phyloP scores from a whole-genome alignment of 1,140 invertebrate species.

The Goniozus legneri region DNA sequence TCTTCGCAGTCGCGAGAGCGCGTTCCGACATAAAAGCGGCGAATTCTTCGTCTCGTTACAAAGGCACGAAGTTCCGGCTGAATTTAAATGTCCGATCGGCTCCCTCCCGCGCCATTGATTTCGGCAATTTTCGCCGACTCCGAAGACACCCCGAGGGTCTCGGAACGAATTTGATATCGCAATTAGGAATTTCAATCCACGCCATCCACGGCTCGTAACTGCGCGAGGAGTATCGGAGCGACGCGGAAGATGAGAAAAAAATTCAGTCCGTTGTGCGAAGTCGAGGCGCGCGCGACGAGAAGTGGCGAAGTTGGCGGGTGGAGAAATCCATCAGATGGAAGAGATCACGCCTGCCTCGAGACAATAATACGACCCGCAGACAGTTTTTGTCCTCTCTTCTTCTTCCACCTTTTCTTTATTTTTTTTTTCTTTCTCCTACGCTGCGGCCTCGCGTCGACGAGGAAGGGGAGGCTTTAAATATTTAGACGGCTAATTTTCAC shows the following conservation, averaged over 20 bases:
- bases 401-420: background rate
- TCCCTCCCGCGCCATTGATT: too few species aligned
- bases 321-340: conserved; percentile 45
- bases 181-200: too few species aligned
- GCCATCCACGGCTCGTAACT: too few species aligned
- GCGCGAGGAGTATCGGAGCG: too few species aligned
- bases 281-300: conserved; percentile 13
- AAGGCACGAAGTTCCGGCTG: conserved; percentile 20
- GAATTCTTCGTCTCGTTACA: conserved; percentile 15
- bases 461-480: conserved; percentile 43
- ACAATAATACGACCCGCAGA: conserved; percentile 41
- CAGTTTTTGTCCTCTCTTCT: conserved; percentile 35
- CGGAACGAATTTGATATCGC: too few species aligned
- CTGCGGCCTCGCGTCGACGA: background rate
- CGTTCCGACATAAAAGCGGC: too few species aligned
- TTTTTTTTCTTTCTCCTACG: conserved; percentile 7
- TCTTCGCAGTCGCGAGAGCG: too few species aligned
- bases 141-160: too few species aligned
- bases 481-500: conserved; percentile 52
- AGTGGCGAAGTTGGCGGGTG: conserved; percentile 16
- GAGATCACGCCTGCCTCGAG: conserved; percentile 35
- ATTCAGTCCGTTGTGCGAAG: conserved; percentile 23
- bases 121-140: too few species aligned
- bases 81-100: conserved; percentile 29
- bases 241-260: conserved; percentile 8